phyloP scores from a whole-genome alignment of 1,140 invertebrate species.

The Drosophila ananassae region DNA sequence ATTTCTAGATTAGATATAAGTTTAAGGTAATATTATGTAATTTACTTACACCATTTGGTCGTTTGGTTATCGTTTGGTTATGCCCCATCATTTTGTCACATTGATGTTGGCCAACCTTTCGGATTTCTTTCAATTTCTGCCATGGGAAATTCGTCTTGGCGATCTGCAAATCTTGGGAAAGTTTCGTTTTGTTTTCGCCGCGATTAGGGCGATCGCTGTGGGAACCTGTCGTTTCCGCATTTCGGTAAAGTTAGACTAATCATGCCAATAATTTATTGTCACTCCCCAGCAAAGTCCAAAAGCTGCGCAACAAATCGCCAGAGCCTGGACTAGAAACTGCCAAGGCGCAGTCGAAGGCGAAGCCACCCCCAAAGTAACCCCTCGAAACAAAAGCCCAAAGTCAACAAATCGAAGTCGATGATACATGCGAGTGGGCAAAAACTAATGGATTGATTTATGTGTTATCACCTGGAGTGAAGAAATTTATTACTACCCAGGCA shows the following conservation, averaged over 20 bases:
- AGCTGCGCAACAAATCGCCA: constrained; percentile 63
- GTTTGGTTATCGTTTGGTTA: constrained; percentile 20
- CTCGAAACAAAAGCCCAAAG: constrained; percentile 52
- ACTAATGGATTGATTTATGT: constrained; percentile 81
- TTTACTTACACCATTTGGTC: background rate
- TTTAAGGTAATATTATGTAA: too few relatives aligned
- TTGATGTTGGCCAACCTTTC: constrained; percentile 57
- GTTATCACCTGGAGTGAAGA: constrained; percentile 77
- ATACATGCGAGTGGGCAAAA: constrained; percentile 75
- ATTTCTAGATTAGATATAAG: too few relatives aligned
- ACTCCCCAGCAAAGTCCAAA: constrained; percentile 57
- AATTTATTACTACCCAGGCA: constrained; percentile 70
- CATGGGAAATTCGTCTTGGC: constrained; percentile 54
- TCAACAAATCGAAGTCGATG: constrained; percentile 70
- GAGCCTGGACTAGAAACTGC: background rate
- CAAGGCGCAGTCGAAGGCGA: background rate
- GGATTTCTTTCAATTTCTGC: constrained; percentile 61
- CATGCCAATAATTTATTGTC: constrained; percentile 81
- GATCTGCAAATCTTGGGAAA: constrained; percentile 61
- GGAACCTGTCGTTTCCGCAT: constrained; percentile 49
- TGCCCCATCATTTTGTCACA: constrained; percentile 51
- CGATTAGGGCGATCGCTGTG: constrained; percentile 43
- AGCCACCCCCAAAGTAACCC: background rate
- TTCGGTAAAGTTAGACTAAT: constrained; percentile 77
- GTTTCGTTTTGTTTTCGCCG: constrained; percentile 29